These are phyloP conservation scores for Ectemnius cavifrons DNA, from an alignment of 2,888 invertebrate genomes.

Conservation along the genomic window DNA sequence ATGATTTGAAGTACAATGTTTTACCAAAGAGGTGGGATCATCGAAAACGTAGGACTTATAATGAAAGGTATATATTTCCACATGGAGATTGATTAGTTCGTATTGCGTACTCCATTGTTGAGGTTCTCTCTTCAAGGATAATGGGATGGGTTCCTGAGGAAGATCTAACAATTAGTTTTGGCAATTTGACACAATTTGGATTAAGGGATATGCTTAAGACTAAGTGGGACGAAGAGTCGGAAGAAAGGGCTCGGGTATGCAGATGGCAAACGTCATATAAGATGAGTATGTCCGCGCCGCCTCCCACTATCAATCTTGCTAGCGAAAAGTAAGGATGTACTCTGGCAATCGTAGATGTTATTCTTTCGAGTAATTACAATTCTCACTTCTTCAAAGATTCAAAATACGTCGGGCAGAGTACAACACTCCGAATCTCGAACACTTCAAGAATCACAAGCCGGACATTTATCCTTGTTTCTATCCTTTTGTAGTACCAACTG, in stretches of 20 bases:
- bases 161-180: slow-evolving; percentile 56
- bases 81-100: not conserved
- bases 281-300: not conserved
- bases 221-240: slow-evolving; percentile 23
- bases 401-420: slow-evolving; percentile 19
- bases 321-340: too few species aligned
- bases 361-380: not conserved
- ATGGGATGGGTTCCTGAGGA: slow-evolving; percentile 52
- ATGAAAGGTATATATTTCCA: slow-evolving; percentile 68
- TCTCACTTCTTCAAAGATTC: slow-evolving; percentile 34
- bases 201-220: slow-evolving; percentile 40
- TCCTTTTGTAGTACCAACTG: slow-evolving; percentile 19
- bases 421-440: slow-evolving; percentile 41
- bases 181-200: slow-evolving; percentile 59
- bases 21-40: slow-evolving; percentile 77
- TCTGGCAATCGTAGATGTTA: not conserved
- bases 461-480: slow-evolving; percentile 19
- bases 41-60: slow-evolving; percentile 73
- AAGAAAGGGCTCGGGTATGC: slow-evolving; percentile 28
- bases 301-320: too few species aligned
- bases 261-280: slow-evolving; percentile 39
- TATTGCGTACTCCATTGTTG: not conserved
- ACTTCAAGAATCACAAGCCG: slow-evolving; percentile 18
- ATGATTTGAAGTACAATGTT: slow-evolving; percentile 80
- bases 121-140: too few species aligned